These are phyloP conservation scores for Montipora capitata DNA, from an alignment of 92 coral and sea anemone species.

Conservation along the genomic window DNA sequence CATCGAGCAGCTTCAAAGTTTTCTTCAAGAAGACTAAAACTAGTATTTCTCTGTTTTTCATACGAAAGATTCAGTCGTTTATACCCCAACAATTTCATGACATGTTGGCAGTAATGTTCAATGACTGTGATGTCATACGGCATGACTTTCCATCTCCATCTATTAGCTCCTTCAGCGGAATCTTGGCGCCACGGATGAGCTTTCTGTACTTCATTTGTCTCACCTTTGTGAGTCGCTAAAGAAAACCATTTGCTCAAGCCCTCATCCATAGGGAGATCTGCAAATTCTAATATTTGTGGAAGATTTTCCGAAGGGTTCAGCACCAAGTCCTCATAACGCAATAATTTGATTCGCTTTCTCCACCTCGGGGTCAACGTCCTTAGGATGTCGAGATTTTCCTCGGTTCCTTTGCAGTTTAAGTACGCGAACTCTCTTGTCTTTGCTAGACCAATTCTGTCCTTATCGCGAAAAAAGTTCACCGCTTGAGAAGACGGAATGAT, in stretches of 20 bases:
- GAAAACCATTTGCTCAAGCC: constrained; percentile 33
- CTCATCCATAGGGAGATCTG: constrained; percentile 33
- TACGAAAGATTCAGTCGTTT: constrained; percentile 25
- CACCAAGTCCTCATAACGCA: constrained; percentile 55
- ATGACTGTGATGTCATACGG: constrained; percentile 50
- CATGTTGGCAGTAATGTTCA: constrained; percentile 47
- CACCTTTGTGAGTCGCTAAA: constrained; percentile 37
- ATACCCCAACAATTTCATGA: constrained; percentile 55
- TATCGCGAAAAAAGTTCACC: constrained; percentile 31
- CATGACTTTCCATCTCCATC: constrained; percentile 56
- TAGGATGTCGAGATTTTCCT: constrained; percentile 28
- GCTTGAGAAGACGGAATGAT: constrained; percentile 58
- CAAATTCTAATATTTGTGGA: constrained; percentile 30
- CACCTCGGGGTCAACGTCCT: constrained; percentile 11
- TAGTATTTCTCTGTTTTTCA: constrained; percentile 28
- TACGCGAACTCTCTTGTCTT: constrained; percentile 31
- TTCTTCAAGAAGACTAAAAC: constrained; percentile 20
- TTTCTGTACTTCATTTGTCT: background rate
- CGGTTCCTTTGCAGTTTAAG: constrained; percentile 30
- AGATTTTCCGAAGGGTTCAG: constrained; percentile 25
- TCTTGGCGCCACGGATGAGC: constrained; percentile 27
- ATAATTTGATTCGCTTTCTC: constrained; percentile 34
- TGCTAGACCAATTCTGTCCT: constrained; percentile 28
- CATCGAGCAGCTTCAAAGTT: constrained; percentile 23
- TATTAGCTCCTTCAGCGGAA: constrained; percentile 25